Percentiles rank a stretch among this genome's conserved stretches.
phyloP scores from a whole-genome alignment of 2,797 vertebrate genomes.

The Remorina albescens region DNA sequence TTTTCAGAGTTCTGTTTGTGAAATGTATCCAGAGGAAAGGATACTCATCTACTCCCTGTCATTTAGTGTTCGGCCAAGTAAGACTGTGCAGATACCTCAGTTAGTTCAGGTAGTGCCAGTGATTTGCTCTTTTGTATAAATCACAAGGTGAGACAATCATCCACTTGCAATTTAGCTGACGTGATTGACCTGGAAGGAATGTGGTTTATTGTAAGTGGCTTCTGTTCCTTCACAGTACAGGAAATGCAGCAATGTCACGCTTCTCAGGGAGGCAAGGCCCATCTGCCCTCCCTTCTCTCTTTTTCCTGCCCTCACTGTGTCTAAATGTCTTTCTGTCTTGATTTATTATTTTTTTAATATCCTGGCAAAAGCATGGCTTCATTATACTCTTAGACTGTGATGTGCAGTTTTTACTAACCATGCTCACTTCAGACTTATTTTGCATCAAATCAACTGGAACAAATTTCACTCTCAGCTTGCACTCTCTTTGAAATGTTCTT shows the following conservation, averaged over 20 bases:
- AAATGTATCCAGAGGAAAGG: slow-evolving; percentile 21
- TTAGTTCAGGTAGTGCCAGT: background rate
- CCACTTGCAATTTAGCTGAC: slow-evolving; percentile 35
- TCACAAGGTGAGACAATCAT: too few species aligned
- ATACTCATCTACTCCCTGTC: background rate
- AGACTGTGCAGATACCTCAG: slow-evolving; percentile 15
- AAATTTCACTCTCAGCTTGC: background rate
- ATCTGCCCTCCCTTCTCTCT: slow-evolving; percentile 26
- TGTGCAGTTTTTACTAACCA: background rate
- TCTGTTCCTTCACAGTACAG: slow-evolving; percentile 45
- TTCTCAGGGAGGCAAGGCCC: slow-evolving; percentile 22
- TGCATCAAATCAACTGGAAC: background rate
- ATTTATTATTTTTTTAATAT: background rate
- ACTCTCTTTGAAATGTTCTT: slow-evolving; percentile 7
- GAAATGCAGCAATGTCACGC: slow-evolving; percentile 49
- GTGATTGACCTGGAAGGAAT: slow-evolving; percentile 67
- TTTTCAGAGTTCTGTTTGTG: slow-evolving; percentile 10
- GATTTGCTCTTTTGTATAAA: background rate
- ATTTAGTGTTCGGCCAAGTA: background rate
- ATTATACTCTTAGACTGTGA: background rate
- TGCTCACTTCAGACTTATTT: slow-evolving; percentile 7
- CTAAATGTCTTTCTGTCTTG: slow-evolving; percentile 9
- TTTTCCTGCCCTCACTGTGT: slow-evolving; percentile 1
- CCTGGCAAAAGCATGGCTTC: background rate
- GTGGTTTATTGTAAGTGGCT: slow-evolving; percentile 63